Conservation (phyloP, 1,140 invertebrate species). For the Lysiphlebus fabarum region DNA sequence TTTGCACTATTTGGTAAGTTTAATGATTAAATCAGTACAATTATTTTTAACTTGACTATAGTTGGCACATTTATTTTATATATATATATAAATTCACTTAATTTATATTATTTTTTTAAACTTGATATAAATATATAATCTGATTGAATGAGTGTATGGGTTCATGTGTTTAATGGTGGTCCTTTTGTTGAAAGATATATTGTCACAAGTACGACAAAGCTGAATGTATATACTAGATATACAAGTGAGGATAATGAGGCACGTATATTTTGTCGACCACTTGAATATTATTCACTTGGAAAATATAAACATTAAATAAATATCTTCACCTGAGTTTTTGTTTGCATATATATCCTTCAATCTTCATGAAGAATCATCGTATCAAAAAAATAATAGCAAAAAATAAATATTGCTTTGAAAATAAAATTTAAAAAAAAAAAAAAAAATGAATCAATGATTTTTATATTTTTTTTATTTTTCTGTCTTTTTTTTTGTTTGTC, state of each 20-base stretch:
- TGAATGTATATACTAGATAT: not conserved
- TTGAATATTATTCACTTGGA: not conserved
- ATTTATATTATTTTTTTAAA: too few relatives aligned
- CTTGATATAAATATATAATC: too few relatives aligned
- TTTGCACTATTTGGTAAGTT: slow-evolving; percentile 49
- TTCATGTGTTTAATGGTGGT: too few relatives aligned
- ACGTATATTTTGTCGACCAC: slow-evolving; percentile 18
- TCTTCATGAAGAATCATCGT: too few relatives aligned
- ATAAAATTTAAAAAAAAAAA: not conserved
- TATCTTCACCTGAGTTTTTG: not conserved
- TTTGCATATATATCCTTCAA: too few relatives aligned
- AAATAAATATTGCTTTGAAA: not conserved
- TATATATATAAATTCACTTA: too few relatives aligned
- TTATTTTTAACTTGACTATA: too few relatives aligned
- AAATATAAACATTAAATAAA: too few relatives aligned
- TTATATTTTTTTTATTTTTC: slow-evolving; percentile 4
- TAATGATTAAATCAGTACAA: slow-evolving; percentile 1
- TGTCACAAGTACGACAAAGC: not conserved
- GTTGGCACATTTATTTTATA: too few relatives aligned
- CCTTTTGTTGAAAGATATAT: too few relatives aligned
- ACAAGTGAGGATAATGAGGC: slow-evolving; percentile 22
- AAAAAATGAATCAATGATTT: not conserved
- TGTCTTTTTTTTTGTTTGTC: not conserved
- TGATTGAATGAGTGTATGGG: too few relatives aligned
- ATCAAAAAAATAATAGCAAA: too few relatives aligned